These are phyloP conservation scores for Ernsta delagoae DNA, from an alignment of 2,888 invertebrate species.

Conservation along the genomic window DNA sequence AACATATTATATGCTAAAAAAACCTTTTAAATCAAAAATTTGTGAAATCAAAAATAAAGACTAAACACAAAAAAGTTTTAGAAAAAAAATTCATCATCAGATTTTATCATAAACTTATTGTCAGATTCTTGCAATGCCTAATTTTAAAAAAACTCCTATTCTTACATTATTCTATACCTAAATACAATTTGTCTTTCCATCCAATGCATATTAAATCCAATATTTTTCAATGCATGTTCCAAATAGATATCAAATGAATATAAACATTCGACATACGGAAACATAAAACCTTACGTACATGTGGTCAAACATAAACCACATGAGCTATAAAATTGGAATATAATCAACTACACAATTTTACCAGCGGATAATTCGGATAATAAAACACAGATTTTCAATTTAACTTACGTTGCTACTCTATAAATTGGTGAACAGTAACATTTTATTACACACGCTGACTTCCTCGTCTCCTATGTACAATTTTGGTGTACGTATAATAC, in stretches of 20 bases:
- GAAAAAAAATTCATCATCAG: no score
- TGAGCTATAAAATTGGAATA: slow-evolving; percentile 6
- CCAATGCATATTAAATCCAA: no score
- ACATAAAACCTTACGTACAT: neutral
- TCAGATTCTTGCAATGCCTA: no score
- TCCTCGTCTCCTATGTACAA: slow-evolving; percentile 50
- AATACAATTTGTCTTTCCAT: no score
- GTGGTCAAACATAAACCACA: neutral
- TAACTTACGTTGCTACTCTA: slow-evolving; percentile 55
- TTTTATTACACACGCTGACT: slow-evolving; percentile 40
- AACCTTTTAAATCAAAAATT: no score
- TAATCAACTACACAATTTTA: slow-evolving; percentile 12
- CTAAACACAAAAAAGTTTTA: no score
- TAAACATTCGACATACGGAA: slow-evolving; percentile 2
- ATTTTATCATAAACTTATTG: no score
- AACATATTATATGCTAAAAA: no score
- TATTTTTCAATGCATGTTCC: no score
- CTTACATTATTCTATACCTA: no score
- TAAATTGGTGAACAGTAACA: slow-evolving; percentile 45
- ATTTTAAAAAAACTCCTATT: no score
- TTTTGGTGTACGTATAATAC: slow-evolving; percentile 48
- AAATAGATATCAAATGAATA: neutral
- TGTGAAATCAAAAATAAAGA: no score
- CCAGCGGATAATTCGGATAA: neutral
- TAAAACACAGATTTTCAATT: slow-evolving; percentile 50